Base-by-base conservation (phyloP, 2,797 vertebrate genomes). In the Sebastiscus tertius region DNA sequence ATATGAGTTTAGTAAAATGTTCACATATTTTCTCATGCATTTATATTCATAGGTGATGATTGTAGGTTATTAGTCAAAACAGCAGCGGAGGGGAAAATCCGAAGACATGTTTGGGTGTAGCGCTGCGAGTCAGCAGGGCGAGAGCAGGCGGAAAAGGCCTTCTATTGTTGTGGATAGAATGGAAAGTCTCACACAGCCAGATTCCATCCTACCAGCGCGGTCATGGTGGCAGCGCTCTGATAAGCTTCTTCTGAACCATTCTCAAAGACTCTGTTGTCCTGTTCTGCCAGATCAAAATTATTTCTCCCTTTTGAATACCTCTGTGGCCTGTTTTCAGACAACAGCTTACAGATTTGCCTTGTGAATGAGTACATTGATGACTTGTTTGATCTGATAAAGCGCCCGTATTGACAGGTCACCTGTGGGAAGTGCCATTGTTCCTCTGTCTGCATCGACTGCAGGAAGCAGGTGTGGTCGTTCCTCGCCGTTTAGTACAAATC, bases 81-180 rank as follows among this genome's bases (percentile, higher is more conserved):
- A 74, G 64, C 46, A 59, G 71, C 24, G 1, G 42, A 63, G n/a
- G 67, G 54, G 62, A 55, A 83, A 84, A 85, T 77, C 31, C 33
- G 0, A 60, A 82, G 79, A 80, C 75, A 22, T 83, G 63, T 80
- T 87, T 87, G 72, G 77, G 31, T 78, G 72, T 33, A 27, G 26
- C 0, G 2, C 76, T 75, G 72, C 72, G 6, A 78, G 83, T 88
- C 85, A 90, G 82, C 67, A 81, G 70, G 79, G 64, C 60, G 74
- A 80, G 73, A 82, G 79, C 85, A 74, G 87, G 65, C 81, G 33
- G 81, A 92, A 82, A 94, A 93, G 91, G 89, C 72, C 80, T 46
- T 87, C 89, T 84, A 92, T 94, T 95, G 93, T 94, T 92, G 60
- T 49, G 63, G 56, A 80, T 75, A 92, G 89, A 93, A 94, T 88